phyloP scores from a whole-genome alignment of 2,888 invertebrate genomes.

The Coelogynopora nodosa region DNA sequence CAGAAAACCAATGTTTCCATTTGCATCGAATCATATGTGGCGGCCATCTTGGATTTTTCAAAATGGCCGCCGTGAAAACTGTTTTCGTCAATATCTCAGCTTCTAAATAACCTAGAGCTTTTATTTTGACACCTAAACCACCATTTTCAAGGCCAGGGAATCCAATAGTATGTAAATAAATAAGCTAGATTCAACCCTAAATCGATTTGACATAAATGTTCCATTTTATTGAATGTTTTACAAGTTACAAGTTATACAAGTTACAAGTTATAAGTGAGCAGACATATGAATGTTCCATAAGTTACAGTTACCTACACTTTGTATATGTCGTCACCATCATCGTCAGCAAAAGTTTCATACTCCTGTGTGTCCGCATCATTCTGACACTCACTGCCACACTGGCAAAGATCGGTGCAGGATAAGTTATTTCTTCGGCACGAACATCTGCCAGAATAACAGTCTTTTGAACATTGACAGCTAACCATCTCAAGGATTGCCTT shows the following conservation, averaged over 20 bases:
- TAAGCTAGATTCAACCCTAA: slow-evolving; percentile 4
- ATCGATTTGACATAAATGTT: background rate
- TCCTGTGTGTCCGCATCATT: slow-evolving; percentile 40
- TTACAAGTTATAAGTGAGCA: background rate
- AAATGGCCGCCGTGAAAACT: background rate
- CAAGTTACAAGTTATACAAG: background rate
- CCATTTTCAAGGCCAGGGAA: slow-evolving; percentile 3
- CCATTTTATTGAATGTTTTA: background rate
- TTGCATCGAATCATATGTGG: background rate
- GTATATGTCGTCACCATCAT: slow-evolving; percentile 4
- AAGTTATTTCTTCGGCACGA: slow-evolving; percentile 38
- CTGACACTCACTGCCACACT: slow-evolving; percentile 42
- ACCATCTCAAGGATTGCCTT: slow-evolving; percentile 42
- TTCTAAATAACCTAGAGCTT: background rate
- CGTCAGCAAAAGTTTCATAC: slow-evolving; percentile 15
- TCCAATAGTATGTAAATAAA: slow-evolving; percentile 2
- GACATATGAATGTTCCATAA: background rate
- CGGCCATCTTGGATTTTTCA: background rate
- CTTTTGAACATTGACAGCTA: slow-evolving; percentile 32
- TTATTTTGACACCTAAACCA: slow-evolving; percentile 17
- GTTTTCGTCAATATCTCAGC: background rate
- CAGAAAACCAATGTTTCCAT: background rate
- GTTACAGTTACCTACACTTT: background rate
- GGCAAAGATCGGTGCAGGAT: slow-evolving; percentile 43
- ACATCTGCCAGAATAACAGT: slow-evolving; percentile 36